Evolutionary conservation across 2,888 invertebrate genomes (phyloP).

Genomic region (Pardosa pseudoannulata): DNA sequence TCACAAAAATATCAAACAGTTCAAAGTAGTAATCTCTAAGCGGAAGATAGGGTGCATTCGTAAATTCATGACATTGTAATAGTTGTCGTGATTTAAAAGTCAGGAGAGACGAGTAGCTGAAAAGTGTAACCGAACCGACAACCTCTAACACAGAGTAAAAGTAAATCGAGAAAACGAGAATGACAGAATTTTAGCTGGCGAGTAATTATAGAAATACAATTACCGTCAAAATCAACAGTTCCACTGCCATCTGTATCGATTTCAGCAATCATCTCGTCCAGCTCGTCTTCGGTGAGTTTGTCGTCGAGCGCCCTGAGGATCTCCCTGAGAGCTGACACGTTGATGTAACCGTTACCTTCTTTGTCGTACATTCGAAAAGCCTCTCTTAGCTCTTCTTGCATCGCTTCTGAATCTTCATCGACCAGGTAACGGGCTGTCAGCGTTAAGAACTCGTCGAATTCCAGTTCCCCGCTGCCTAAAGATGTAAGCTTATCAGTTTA

Average conservation of each 20-base stretch:
- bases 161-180: too few species aligned
- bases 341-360: slow-evolving; percentile 82
- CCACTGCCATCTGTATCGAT: slow-evolving; percentile 85
- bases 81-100: too few species aligned
- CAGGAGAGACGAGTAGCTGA: too few species aligned
- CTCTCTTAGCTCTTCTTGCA: slow-evolving; percentile 98
- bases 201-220: neutral
- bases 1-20: too few species aligned
- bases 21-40: too few species aligned
- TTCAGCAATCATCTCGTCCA: slow-evolving; percentile 81
- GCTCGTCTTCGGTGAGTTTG: slow-evolving; percentile 80
- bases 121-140: too few species aligned
- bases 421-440: slow-evolving; percentile 98
- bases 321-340: slow-evolving; percentile 79
- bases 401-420: slow-evolving; percentile 97
- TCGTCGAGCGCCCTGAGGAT: slow-evolving; percentile 80
- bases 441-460: slow-evolving; percentile 97
- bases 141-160: too few species aligned
- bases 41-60: too few species aligned
- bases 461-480: slow-evolving; percentile 94
- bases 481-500: too few species aligned
- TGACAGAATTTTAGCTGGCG: too few species aligned
- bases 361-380: slow-evolving; percentile 99
- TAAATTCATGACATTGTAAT: too few species aligned
- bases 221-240: slow-evolving; percentile 98